These are phyloP conservation scores for Pelosia muscerda DNA, from an alignment of 2,888 invertebrate species.

Conservation along the genomic window DNA sequence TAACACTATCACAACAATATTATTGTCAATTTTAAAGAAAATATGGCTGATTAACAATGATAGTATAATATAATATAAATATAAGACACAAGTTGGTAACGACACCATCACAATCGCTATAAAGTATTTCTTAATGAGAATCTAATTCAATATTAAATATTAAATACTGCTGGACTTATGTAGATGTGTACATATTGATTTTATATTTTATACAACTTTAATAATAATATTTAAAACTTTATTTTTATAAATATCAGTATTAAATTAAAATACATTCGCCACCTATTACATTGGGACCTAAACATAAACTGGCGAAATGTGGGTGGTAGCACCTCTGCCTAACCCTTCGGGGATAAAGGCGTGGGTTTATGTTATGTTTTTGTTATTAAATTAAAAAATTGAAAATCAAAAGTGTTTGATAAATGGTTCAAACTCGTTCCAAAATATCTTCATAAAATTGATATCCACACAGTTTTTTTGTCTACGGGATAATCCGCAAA, in stretches of 20 bases:
- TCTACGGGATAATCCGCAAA: too few species aligned
- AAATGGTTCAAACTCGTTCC: too few species aligned
- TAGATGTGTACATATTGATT: not conserved
- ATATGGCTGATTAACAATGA: constrained; percentile 10
- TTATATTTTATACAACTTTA: constrained; percentile 3
- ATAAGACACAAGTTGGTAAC: constrained; percentile 56
- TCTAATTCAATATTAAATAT: constrained; percentile 4
- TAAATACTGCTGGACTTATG: constrained; percentile 20
- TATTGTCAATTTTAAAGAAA: constrained; percentile 11
- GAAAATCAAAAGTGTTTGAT: too few species aligned
- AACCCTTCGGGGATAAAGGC: too few species aligned
- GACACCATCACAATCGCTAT: constrained; percentile 57
- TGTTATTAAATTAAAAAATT: too few species aligned
- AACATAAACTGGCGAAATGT: too few species aligned
- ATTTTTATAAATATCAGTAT: constrained; percentile 8
- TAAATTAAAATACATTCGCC: not conserved
- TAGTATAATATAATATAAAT: not conserved
- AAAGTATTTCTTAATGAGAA: constrained; percentile 10
- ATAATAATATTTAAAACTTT: not conserved
- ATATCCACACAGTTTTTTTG: too few species aligned
- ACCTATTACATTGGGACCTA: too few species aligned
- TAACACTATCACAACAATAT: constrained; percentile 1
- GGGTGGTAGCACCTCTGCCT: too few species aligned
- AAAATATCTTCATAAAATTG: too few species aligned
- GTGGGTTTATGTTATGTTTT: too few species aligned